Percentiles rank a stretch among this genome's conserved stretches.
phyloP scores from a whole-genome alignment of 2,113 vertebrate genomes.

The Aythya baeri region DNA sequence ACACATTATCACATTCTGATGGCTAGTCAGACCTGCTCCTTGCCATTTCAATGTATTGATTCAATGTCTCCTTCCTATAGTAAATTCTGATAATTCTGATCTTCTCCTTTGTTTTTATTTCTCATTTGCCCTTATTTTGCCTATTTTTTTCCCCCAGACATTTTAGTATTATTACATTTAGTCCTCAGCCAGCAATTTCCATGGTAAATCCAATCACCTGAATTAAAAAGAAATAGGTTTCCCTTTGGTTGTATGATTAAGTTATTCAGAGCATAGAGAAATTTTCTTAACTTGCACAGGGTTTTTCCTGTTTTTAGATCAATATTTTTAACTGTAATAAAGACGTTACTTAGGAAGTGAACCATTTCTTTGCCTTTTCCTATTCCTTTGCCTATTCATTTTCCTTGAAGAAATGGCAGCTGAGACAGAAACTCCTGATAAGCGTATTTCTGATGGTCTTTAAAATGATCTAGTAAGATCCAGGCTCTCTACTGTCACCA shows the following conservation, averaged over 20 bases:
- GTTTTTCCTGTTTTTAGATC: conserved; percentile 34
- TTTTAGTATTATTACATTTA: not conserved
- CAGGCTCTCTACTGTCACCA: conserved; percentile 2
- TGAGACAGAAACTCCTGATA: conserved; percentile 4
- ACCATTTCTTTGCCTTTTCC: not conserved
- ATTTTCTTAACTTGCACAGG: conserved; percentile 10
- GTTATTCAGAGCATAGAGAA: not conserved
- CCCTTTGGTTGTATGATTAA: not conserved
- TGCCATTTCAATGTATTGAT: not conserved
- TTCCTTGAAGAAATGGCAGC: conserved; percentile 1
- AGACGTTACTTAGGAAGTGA: conserved; percentile 25
- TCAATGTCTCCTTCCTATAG: not conserved
- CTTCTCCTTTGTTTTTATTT: not conserved
- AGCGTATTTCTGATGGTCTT: not conserved
- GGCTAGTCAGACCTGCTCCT: not conserved
- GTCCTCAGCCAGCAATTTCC: not conserved
- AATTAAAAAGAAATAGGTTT: conserved; percentile 28
- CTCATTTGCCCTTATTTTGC: not conserved
- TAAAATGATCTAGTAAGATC: conserved; percentile 6
- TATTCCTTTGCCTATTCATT: not conserved
- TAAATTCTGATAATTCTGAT: not conserved
- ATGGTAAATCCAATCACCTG: not conserved
- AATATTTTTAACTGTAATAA: conserved; percentile 47
- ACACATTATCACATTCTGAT: not conserved
- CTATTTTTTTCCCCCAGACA: not conserved